Evolutionary conservation across 2,797 vertebrate species (phyloP).

Genomic region (Sebastes itinus): DNA sequence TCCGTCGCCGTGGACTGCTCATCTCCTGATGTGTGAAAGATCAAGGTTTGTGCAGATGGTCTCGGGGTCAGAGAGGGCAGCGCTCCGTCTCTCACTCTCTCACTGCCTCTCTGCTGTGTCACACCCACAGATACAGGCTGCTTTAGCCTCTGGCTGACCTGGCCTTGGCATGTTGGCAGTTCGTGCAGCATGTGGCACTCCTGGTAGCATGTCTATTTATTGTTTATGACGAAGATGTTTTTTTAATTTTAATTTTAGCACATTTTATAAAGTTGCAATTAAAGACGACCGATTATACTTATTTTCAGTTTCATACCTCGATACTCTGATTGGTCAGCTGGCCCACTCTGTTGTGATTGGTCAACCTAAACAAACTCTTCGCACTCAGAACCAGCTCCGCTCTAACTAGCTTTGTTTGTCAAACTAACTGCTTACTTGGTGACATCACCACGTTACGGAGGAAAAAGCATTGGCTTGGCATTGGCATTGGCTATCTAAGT

Average conservation of each 20-base stretch:
- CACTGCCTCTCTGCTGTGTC: slow-evolving; percentile 79
- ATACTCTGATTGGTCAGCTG: too few species aligned
- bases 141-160: slow-evolving; percentile 63
- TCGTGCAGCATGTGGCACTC: background rate
- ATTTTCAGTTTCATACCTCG: too few species aligned
- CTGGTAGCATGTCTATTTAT: background rate
- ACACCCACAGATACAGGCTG: slow-evolving; percentile 79
- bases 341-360: too few species aligned
- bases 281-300: too few species aligned
- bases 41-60: slow-evolving; percentile 52
- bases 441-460: too few species aligned
- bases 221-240: background rate
- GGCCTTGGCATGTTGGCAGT: slow-evolving; percentile 41
- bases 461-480: too few species aligned
- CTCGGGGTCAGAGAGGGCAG: slow-evolving; percentile 40
- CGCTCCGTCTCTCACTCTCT: slow-evolving; percentile 41
- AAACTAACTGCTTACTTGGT: too few species aligned
- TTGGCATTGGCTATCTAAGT: background rate
- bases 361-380: too few species aligned
- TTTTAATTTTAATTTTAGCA: background rate
- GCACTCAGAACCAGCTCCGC: too few species aligned
- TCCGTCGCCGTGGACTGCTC: background rate
- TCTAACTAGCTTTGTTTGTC: too few species aligned
- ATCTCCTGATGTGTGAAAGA: slow-evolving; percentile 26
- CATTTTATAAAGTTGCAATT: background rate